Evolutionary conservation across 1,140 invertebrate species (phyloP).

Genomic region (Cyclina sinensis): DNA sequence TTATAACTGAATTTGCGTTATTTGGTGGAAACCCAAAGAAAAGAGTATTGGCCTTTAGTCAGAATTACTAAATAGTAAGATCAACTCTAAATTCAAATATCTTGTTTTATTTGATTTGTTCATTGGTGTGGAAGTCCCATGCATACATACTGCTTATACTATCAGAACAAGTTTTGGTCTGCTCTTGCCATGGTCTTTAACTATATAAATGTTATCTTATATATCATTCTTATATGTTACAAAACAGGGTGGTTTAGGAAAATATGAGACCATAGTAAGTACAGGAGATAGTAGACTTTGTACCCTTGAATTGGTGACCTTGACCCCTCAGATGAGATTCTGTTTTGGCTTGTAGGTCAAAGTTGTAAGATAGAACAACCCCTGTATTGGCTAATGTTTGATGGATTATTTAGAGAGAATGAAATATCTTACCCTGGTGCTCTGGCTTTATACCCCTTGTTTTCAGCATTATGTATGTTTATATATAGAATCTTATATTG

Average conservation of each 20-base stretch:
- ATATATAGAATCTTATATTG: no score
- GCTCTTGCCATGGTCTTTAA: not conserved
- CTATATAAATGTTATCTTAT: not conserved
- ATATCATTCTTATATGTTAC: conserved; percentile 10
- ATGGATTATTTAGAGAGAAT: conserved; percentile 14
- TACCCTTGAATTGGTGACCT: conserved; percentile 9
- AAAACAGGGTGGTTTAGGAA: conserved; percentile 58
- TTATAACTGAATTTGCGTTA: no score
- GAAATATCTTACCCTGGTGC: conserved; percentile 4
- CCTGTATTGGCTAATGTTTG: not conserved
- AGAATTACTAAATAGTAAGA: no score
- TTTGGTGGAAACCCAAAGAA: no score
- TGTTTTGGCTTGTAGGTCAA: conserved; percentile 1
- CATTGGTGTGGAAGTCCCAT: no score
- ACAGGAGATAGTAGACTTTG: not conserved
- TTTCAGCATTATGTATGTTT: not conserved
- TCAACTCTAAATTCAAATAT: no score
- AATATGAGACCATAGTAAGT: conserved; percentile 65
- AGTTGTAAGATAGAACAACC: not conserved
- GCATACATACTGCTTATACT: no score
- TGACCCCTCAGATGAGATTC: not conserved
- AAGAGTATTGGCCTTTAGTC: no score
- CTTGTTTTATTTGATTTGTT: no score
- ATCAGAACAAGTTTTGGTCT: no score
- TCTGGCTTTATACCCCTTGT: not conserved